phyloP scores from a whole-genome alignment of 1,140 invertebrate species.

The Dinothrombium tinctorium region DNA sequence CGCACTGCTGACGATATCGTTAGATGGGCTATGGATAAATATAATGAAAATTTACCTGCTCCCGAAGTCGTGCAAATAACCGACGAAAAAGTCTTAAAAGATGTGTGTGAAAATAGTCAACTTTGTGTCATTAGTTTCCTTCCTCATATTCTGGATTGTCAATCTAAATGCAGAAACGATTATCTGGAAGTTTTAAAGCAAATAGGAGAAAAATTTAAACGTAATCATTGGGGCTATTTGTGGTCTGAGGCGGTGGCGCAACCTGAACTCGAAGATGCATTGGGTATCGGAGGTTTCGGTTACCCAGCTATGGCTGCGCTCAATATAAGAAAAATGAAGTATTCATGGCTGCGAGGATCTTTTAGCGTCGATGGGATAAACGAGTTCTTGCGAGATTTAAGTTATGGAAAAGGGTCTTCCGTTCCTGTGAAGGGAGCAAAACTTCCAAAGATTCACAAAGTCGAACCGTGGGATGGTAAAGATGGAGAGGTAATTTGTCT shows the following conservation, averaged over 20 bases:
- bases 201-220: slow-evolving; percentile 77
- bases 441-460: slow-evolving; percentile 46
- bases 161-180: slow-evolving; percentile 69
- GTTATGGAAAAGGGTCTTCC: slow-evolving; percentile 68
- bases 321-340: slow-evolving; percentile 92
- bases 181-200: slow-evolving; percentile 51
- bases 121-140: slow-evolving; percentile 80
- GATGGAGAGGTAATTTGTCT: slow-evolving; percentile 64
- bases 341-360: slow-evolving; percentile 68
- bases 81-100: slow-evolving; percentile 35
- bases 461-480: slow-evolving; percentile 85
- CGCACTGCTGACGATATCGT: slow-evolving; percentile 74
- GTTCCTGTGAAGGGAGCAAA: slow-evolving; percentile 59
- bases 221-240: slow-evolving; percentile 89
- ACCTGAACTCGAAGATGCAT: slow-evolving; percentile 49
- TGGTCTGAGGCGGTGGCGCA: slow-evolving; percentile 81
- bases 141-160: slow-evolving; percentile 92
- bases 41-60: slow-evolving; percentile 57
- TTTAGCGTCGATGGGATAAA: slow-evolving; percentile 84
- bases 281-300: slow-evolving; percentile 67
- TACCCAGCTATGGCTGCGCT: slow-evolving; percentile 76
- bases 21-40: slow-evolving; percentile 50
- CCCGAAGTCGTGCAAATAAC: slow-evolving; percentile 46
- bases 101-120: slow-evolving; percentile 54
- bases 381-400: slow-evolving; percentile 81